Evolutionary conservation across 2,888 invertebrate genomes (phyloP), one percentile per base, ranked within the genome.

Genomic region (Spisula solida): DNA sequence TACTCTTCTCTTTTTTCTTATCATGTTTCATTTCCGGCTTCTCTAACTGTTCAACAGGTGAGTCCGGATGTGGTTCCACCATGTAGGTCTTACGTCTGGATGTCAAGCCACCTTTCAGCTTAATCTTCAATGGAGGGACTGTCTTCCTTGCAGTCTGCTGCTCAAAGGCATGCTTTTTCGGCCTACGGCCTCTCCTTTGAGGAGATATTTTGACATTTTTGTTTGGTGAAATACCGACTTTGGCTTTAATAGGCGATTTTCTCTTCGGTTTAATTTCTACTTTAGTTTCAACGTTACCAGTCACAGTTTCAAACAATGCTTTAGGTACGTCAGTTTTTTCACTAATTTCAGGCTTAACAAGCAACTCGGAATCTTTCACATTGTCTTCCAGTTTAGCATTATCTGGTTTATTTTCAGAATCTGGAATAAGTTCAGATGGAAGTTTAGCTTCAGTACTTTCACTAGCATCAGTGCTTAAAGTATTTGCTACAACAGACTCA

Each of bases 111-210:
- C 88, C 91, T 78, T 90, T 88, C 2, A 92, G 60, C 82, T 92
- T 92, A 12, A 92, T 88, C 60, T 92, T 92, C 20, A 92, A 78
- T 16, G 92, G 92, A n/a, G 92, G 92, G 55, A 92, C 92, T 47
- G 92, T 92, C 86, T 92, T 92, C 48, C 91, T 90, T 2, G 90
- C 93, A 60, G 89, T 91, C 86, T 90, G 92, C 82, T 89, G 89
- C 81, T 90, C 89, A 80, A 31, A 31, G n/a, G 51, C 48, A 80
- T 31, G 80, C 75, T 84, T 5, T 41, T 41, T 66, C 86, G 78
- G 25, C 86, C 87, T 84, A 85, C 41, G 41, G 2, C 41, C 41
- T 25, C 75, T 34, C 18, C 16, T 31, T 86, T 90, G 8, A 86
- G 87, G 86, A 80, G 82, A 18, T 70, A 60, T 66, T 82, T 87